Conservation (phyloP, 2,888 invertebrate genomes). For the Sinopyrophorus schimmeli region DNA sequence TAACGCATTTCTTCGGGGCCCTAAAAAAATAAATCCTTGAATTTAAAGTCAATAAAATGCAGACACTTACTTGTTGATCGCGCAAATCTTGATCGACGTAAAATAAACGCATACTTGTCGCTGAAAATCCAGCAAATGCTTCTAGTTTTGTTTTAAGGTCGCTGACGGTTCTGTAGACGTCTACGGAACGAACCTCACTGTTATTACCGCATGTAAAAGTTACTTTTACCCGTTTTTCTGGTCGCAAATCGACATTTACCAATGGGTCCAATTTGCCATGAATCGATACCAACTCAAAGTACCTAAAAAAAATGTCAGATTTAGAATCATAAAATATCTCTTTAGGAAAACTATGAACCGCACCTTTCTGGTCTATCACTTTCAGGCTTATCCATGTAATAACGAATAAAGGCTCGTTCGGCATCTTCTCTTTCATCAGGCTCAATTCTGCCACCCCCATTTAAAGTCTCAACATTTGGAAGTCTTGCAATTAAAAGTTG, state of each 20-base stretch:
- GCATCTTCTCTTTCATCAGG: conserved; percentile 88
- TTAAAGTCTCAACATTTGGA: conserved; percentile 82
- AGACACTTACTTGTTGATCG: conserved; percentile 55
- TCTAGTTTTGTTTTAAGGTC: conserved; percentile 82
- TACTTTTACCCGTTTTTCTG: conserved; percentile 85
- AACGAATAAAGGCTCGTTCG: conserved; percentile 89
- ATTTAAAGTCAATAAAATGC: not conserved
- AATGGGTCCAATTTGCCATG: conserved; percentile 91
- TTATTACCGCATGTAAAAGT: conserved; percentile 78
- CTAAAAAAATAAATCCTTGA: conserved; percentile 50
- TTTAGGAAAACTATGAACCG: not conserved
- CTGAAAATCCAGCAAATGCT: conserved; percentile 78
- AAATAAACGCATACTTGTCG: conserved; percentile 84
- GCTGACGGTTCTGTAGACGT: conserved; percentile 78
- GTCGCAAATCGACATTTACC: conserved; percentile 83
- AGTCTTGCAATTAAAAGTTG: conserved; percentile 86
- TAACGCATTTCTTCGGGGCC: conserved; percentile 90
- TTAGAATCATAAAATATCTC: no score
- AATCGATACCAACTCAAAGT: conserved; percentile 77
- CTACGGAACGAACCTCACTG: conserved; percentile 74
- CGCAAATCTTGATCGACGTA: conserved; percentile 82
- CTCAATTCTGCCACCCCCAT: conserved; percentile 85
- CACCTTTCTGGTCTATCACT: conserved; percentile 80
- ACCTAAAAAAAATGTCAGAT: conserved; percentile 59
- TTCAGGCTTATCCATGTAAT: conserved; percentile 87